Percentiles rank a stretch among this genome's conserved stretches.
Evolutionary conservation across 2,888 invertebrate genomes (phyloP).

Genomic region (Oscheius sp.): DNA sequence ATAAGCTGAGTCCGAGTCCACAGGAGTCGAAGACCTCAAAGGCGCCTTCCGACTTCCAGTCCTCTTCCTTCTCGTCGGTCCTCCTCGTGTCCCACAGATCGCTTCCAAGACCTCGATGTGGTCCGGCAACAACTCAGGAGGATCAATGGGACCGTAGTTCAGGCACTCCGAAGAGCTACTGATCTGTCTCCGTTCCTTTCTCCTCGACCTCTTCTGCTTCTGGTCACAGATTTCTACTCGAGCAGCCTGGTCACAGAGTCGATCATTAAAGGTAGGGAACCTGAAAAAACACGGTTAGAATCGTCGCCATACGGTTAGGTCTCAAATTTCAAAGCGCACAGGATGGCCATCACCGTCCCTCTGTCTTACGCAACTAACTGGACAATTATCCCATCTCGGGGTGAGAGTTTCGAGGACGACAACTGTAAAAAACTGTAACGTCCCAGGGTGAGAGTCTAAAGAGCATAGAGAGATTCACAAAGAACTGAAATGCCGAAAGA

Average conservation of each 20-base stretch:
- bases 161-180: slow-evolving; percentile 59
- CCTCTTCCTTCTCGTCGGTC: slow-evolving; percentile 20
- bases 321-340: neutral
- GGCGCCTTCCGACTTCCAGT: slow-evolving; percentile 22
- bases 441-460: too few species aligned
- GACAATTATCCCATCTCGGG: too few species aligned
- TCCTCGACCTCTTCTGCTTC: neutral
- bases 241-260: slow-evolving; percentile 27
- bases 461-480: too few species aligned
- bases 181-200: slow-evolving; percentile 25
- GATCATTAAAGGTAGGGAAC: slow-evolving; percentile 32
- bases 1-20: slow-evolving; percentile 60
- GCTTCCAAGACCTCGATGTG: slow-evolving; percentile 42
- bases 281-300: slow-evolving; percentile 13
- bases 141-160: slow-evolving; percentile 63
- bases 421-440: too few species aligned
- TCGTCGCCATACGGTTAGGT: neutral
- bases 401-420: too few species aligned
- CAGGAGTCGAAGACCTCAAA: slow-evolving; percentile 54
- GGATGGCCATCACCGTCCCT: too few species aligned
- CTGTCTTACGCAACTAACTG: too few species aligned
- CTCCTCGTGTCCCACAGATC: neutral
- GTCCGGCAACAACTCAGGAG: slow-evolving; percentile 52
- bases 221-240: slow-evolving; percentile 14
- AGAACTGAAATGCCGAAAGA: too few species aligned